Evolutionary conservation across 2,113 vertebrate species (phyloP), one percentile per base, ranked within the genome.

Genomic region (Chaetura pelagica): DNA sequence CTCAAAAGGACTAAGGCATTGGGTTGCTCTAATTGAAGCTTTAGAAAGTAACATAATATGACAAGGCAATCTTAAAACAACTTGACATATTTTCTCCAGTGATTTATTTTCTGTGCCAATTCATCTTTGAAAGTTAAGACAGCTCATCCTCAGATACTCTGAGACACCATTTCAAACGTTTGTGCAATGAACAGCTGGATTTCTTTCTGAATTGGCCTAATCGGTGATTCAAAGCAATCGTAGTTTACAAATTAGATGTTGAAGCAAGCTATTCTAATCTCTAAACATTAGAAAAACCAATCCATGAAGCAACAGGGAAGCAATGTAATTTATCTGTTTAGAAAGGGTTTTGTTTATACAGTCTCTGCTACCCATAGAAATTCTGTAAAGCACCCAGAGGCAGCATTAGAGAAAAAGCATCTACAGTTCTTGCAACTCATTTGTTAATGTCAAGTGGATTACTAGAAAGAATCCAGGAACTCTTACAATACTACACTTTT

Each of bases 371-470:
- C 32, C 71, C 54, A 51, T 82, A 78, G 87, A 81, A 94, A 87
- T 62, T 81, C 66, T 66, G 49, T 73, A 87, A 94, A 29, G 32
- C 69, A 87, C 75, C 77, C 81, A 87, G 54, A 51, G 58, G 62
- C 81, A 89, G 40, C 54, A 87, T 89, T 61, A 95, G 40, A 79
- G 54, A 91, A 89, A 54, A 22, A 76, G 42, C 46, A 79, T 54
- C 87, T 84, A 84, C 62, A 82, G 78, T 58, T 95, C 74, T 89
- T 87, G 44, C 66, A 74, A 44, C 59, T 61, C 64, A 51, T 79
- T 93, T 91, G 62, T 57, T 89, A 82, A 87, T 66, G 66, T 87
- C 74, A 89, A 84, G 62, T 76, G 71, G 77, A 73, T 91, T 93
- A 87, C 91, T 79, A 94, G 84, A 82, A 83, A 54, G 51, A 84